Percentiles rank a stretch among this genome's conserved stretches.
Evolutionary conservation across 2,113 vertebrate genomes (phyloP).

Genomic region (Carassius carassius): DNA sequence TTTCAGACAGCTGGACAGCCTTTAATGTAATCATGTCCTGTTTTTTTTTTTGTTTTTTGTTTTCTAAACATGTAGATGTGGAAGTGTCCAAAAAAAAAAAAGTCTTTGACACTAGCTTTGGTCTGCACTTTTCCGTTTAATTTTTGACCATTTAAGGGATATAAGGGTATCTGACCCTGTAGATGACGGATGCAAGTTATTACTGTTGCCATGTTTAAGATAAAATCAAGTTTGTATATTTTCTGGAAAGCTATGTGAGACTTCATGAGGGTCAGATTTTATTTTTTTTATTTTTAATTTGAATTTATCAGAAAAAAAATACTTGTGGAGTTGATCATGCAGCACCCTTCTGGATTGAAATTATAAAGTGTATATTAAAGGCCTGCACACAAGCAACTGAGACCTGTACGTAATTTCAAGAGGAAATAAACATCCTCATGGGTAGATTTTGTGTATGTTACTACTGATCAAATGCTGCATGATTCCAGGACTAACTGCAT

Average conservation of each 20-base stretch:
- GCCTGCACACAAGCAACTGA: constrained; percentile 28
- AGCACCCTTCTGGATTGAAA: constrained; percentile 17
- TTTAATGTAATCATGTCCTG: too few species aligned
- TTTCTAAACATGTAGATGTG: background rate
- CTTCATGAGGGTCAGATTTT: constrained; percentile 10
- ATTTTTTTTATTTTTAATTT: constrained; percentile 15
- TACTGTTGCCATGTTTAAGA: constrained; percentile 16
- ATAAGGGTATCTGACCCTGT: background rate
- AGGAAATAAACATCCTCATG: constrained; percentile 57
- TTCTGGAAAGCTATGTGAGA: background rate
- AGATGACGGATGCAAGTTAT: constrained; percentile 22
- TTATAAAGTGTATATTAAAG: constrained; percentile 9
- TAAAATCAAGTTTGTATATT: constrained; percentile 17
- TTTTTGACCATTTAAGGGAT: background rate
- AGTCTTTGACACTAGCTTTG: background rate
- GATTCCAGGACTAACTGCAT: constrained; percentile 86
- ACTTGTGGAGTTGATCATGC: constrained; percentile 7
- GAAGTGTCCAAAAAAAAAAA: background rate
- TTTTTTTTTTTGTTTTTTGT: background rate
- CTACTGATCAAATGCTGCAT: constrained; percentile 88
- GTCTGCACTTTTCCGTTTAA: background rate
- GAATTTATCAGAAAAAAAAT: background rate
- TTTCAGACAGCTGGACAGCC: background rate
- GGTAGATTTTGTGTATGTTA: constrained; percentile 66
- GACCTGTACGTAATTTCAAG: constrained; percentile 15